A percentile compares a stretch with the other conserved stretches of the same genome.
These are phyloP conservation scores for Scarus forsteni DNA, from an alignment of 2,797 vertebrate genomes.

Conservation along the genomic window DNA sequence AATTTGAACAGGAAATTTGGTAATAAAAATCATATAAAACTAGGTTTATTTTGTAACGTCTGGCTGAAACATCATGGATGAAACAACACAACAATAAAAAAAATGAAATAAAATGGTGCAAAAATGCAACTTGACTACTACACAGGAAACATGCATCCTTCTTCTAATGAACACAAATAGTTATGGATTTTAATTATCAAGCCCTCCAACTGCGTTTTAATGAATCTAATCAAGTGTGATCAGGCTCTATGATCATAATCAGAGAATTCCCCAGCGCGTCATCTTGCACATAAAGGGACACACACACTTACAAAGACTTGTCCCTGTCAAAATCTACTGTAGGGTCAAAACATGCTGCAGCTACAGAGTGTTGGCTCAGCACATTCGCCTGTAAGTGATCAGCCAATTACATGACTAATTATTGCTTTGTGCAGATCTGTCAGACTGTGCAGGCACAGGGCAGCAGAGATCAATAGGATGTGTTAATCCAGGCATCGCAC, in stretches of 20 bases:
- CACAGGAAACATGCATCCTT: constrained; percentile 9
- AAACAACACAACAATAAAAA: not conserved
- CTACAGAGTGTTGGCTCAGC: constrained; percentile 57
- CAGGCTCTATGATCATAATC: constrained; percentile 16
- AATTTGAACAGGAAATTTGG: constrained; percentile 1
- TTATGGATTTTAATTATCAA: constrained; percentile 24
- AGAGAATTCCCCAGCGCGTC: constrained; percentile 23
- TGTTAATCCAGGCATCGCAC: constrained; percentile 44
- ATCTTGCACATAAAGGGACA: constrained; percentile 14
- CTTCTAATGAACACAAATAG: constrained; percentile 13
- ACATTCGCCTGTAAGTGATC: constrained; percentile 67
- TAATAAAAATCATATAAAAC: not conserved
- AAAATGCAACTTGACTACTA: constrained; percentile 3
- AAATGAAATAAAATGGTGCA: constrained; percentile 1
- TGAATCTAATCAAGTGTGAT: constrained; percentile 30
- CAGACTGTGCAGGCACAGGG: constrained; percentile 30
- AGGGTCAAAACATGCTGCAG: constrained; percentile 19
- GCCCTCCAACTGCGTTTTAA: constrained; percentile 35
- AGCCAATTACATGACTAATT: constrained; percentile 74
- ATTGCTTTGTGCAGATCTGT: constrained; percentile 70
- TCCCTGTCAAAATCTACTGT: constrained; percentile 41
- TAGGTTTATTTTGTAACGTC: not conserved
- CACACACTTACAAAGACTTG: constrained; percentile 7
- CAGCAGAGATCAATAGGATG: constrained; percentile 61
- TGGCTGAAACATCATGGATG: not conserved